Percentiles rank a stretch among this genome's conserved stretches.
These are phyloP conservation scores for Synanthedon vespiformis DNA, from an alignment of 2,888 invertebrate species.

Conservation along the genomic window DNA sequence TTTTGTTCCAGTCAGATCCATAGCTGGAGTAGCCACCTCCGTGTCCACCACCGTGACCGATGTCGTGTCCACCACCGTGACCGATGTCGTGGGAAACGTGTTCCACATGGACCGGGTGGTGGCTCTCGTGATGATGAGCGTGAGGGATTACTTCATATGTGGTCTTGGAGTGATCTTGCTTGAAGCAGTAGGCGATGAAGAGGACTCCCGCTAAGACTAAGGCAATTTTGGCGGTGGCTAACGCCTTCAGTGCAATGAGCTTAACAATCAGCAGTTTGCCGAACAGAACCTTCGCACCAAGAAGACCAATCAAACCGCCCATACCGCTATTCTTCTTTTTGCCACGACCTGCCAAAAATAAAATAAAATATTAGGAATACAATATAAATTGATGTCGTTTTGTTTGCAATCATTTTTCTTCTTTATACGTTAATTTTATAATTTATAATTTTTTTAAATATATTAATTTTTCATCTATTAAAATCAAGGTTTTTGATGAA, in stretches of 20 bases:
- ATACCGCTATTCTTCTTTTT: conserved; percentile 76
- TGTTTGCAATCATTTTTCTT: neutral
- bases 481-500: neutral
- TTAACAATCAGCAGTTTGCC: conserved; percentile 80
- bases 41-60: conserved; percentile 24
- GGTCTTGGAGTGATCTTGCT: conserved; percentile 55
- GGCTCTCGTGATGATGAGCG: conserved; percentile 68
- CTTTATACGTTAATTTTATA: neutral
- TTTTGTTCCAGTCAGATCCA: conserved; percentile 62
- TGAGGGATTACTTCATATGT: conserved; percentile 61
- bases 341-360: conserved; percentile 72
- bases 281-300: conserved; percentile 52
- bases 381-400: neutral
- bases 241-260: conserved; percentile 83
- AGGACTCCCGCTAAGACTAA: conserved; percentile 80
- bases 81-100: conserved; percentile 50
- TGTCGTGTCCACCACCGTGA: conserved; percentile 15
- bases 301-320: conserved; percentile 77
- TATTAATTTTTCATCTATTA: neutral
- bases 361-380: neutral
- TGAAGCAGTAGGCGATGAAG: conserved; percentile 55
- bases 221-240: conserved; percentile 85
- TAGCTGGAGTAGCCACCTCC: conserved; percentile 29
- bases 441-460: conserved; percentile 1
- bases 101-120: conserved; percentile 73